phyloP scores from a whole-genome alignment of 2,797 vertebrate species.

The Pteronotus mesoamericanus region DNA sequence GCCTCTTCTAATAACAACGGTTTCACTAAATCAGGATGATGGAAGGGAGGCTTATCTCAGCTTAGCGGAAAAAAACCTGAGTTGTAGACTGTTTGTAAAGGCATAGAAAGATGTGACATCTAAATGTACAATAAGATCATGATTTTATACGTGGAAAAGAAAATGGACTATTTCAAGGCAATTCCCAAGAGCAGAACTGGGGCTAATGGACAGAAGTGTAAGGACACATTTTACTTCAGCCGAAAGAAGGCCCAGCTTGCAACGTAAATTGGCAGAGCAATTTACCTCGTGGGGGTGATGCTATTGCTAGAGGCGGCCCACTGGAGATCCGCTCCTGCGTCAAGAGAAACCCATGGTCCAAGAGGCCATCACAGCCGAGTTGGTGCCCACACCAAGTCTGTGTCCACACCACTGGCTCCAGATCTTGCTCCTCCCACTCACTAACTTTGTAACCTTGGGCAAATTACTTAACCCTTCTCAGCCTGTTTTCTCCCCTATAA shows the following conservation, averaged over 20 bases:
- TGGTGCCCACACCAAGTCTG: accelerated
- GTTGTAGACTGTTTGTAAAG: not conserved
- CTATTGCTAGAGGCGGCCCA: not conserved
- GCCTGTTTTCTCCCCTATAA: not conserved
- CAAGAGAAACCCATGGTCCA: not conserved
- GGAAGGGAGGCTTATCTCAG: not conserved
- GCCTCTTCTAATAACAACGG: not conserved
- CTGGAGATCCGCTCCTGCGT: not conserved
- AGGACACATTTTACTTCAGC: not conserved
- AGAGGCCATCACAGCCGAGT: not conserved
- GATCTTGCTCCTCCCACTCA: not conserved
- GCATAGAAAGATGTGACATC: not conserved
- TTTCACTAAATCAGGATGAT: not conserved
- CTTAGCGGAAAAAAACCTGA: not conserved
- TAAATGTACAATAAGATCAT: not conserved
- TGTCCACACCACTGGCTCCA: not conserved
- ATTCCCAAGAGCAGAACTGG: not conserved
- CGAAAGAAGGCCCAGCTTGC: not conserved
- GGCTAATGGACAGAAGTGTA: not conserved
- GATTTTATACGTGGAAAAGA: not conserved
- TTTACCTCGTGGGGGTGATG: accelerated
- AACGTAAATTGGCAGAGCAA: accelerated
- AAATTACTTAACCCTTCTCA: not conserved
- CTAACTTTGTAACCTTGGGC: not conserved
- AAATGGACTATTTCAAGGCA: not conserved